phyloP scores from a whole-genome alignment of 2,888 invertebrate genomes.

The Cryptocephalus primarius region DNA sequence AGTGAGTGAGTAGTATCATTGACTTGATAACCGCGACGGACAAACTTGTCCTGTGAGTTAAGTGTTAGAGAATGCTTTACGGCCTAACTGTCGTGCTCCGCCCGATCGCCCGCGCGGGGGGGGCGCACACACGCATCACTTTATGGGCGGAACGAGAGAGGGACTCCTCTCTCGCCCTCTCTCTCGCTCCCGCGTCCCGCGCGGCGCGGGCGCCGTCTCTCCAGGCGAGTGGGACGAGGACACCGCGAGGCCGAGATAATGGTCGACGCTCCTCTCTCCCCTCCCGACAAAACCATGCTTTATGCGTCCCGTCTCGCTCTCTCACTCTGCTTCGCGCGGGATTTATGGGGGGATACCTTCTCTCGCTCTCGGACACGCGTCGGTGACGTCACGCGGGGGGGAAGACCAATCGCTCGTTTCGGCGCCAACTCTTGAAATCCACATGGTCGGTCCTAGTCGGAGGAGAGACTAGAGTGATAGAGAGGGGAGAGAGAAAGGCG shows the following conservation, averaged over 20 bases:
- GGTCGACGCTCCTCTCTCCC: conserved; percentile 35
- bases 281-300: conserved; percentile 33
- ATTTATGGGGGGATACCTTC: conserved; percentile 38
- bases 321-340: conserved; percentile 39
- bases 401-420: conserved; percentile 35
- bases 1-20: too few species aligned
- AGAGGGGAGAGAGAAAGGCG: too few species aligned
- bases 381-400: conserved; percentile 37
- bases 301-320: conserved; percentile 39
- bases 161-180: conserved; percentile 20
- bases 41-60: conserved; percentile 40
- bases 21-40: conserved; percentile 27
- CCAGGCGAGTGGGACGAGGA: conserved; percentile 21
- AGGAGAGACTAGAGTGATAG: too few species aligned
- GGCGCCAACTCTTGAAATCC: conserved; percentile 33
- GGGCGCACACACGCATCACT: conserved; percentile 25
- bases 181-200: conserved; percentile 24
- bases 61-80: conserved; percentile 41
- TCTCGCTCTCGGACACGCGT: conserved; percentile 39
- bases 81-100: conserved; percentile 31
- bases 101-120: conserved; percentile 29
- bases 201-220: background rate
- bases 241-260: conserved; percentile 38
- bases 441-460: conserved; percentile 13
- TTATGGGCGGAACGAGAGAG: conserved; percentile 40